phyloP scores from a whole-genome alignment of 2,888 invertebrate species.

The Incurvaria masculella region DNA sequence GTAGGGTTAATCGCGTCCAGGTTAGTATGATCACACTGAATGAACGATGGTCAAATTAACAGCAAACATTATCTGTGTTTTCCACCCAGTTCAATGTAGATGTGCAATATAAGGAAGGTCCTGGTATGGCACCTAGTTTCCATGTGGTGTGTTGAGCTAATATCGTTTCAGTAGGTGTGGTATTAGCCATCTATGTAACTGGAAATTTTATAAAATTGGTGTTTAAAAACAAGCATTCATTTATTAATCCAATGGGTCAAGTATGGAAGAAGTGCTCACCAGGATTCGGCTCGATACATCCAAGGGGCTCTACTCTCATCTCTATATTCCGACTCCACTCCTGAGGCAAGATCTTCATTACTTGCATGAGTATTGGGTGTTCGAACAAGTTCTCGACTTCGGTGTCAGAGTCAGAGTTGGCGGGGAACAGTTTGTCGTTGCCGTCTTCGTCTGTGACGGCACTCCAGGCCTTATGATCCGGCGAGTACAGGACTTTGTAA shows the following conservation, averaged over 20 bases:
- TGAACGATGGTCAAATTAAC: too few species aligned
- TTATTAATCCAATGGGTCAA: constrained; percentile 7
- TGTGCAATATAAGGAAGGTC: too few species aligned
- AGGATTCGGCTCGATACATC: constrained; percentile 49
- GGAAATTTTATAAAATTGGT: too few species aligned
- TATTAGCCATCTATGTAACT: too few species aligned
- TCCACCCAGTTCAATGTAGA: too few species aligned
- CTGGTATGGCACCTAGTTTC: too few species aligned
- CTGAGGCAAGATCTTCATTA: constrained; percentile 40
- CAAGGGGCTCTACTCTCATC: constrained; percentile 62
- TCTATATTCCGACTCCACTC: constrained; percentile 67
- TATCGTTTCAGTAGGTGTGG: too few species aligned
- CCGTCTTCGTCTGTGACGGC: constrained; percentile 35
- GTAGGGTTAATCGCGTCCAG: too few species aligned
- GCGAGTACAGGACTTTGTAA: constrained; percentile 71
- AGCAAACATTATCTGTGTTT: too few species aligned
- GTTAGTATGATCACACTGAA: too few species aligned
- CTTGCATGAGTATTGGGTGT: constrained; percentile 1
- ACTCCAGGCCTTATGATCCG: constrained; percentile 40
- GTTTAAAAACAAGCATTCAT: too few species aligned
- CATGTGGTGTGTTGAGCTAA: too few species aligned
- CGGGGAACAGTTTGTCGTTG: constrained; percentile 62
- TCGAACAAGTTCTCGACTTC: not conserved
- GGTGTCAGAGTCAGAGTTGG: constrained; percentile 59
- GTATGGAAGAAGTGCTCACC: constrained; percentile 17